These are phyloP conservation scores for Fragum fragum DNA, from an alignment of 2,888 invertebrate genomes.

Conservation along the genomic window DNA sequence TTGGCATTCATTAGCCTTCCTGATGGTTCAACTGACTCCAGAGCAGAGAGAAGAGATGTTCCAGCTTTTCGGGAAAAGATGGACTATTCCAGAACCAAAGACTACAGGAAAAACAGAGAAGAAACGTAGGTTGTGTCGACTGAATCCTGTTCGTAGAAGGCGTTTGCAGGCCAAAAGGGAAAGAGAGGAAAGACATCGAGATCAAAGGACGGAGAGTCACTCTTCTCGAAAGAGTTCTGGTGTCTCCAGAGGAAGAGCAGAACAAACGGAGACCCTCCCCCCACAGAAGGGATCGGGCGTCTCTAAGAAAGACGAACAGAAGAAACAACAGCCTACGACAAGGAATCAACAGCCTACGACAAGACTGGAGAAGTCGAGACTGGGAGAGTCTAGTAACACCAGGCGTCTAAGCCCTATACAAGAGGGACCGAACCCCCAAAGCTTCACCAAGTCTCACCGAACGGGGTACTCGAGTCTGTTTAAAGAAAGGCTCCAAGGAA, in stretches of 20 bases:
- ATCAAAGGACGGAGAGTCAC: not conserved
- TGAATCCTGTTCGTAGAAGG: slow-evolving; percentile 5
- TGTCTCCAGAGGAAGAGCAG: not conserved
- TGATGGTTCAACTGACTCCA: slow-evolving; percentile 1
- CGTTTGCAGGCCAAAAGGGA: not conserved
- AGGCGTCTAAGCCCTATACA: not conserved
- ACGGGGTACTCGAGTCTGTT: not conserved
- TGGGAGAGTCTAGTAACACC: slow-evolving; percentile 4
- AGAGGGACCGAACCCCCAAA: not conserved
- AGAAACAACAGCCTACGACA: not conserved
- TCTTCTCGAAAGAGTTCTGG: not conserved
- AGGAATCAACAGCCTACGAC: not conserved
- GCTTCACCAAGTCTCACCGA: not conserved
- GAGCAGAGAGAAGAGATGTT: slow-evolving; percentile 7
- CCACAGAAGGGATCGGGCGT: not conserved
- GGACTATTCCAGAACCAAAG: slow-evolving; percentile 4
- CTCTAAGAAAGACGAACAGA: not conserved
- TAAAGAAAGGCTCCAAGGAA: not conserved
- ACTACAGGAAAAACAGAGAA: not conserved
- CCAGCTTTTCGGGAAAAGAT: slow-evolving; percentile 14
- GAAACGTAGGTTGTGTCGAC: slow-evolving; percentile 3
- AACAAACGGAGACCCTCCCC: not conserved
- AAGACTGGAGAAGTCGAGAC: not conserved
- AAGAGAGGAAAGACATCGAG: not conserved
- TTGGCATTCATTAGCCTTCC: slow-evolving; percentile 26